These are phyloP conservation scores for Laupala kohalensis DNA, from an alignment of 1,140 invertebrate species.

Conservation along the genomic window DNA sequence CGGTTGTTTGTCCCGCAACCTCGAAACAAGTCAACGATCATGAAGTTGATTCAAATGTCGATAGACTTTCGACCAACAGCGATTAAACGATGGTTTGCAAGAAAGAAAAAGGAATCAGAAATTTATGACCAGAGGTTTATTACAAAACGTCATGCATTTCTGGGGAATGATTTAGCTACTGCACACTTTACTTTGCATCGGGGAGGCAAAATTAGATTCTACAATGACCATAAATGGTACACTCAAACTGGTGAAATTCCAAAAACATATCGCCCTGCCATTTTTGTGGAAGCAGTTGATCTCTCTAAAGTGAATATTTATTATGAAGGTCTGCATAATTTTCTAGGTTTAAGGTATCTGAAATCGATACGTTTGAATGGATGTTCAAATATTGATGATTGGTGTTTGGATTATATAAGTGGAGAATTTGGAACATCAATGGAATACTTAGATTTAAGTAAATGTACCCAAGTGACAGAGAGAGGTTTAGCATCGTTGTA, in stretches of 20 bases:
- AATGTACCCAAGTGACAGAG: slow-evolving; percentile 48
- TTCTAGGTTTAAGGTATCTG: slow-evolving; percentile 41
- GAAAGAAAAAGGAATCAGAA: slow-evolving; percentile 24
- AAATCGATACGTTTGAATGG: slow-evolving; percentile 49
- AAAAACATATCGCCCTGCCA: slow-evolving; percentile 18
- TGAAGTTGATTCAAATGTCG: slow-evolving; percentile 26
- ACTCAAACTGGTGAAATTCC: slow-evolving; percentile 37
- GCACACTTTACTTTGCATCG: slow-evolving; percentile 55
- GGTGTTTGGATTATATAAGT: slow-evolving; percentile 52
- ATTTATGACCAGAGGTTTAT: slow-evolving; percentile 30
- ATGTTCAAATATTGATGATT: slow-evolving; percentile 56
- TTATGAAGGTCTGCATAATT: slow-evolving; percentile 55
- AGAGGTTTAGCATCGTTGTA: slow-evolving; percentile 16
- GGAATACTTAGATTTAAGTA: slow-evolving; percentile 58
- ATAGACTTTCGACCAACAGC: slow-evolving; percentile 29
- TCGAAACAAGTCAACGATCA: too few species aligned
- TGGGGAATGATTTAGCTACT: slow-evolving; percentile 56
- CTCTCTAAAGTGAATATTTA: slow-evolving; percentile 41
- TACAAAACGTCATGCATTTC: slow-evolving; percentile 29
- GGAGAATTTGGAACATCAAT: slow-evolving; percentile 39
- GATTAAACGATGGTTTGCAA: slow-evolving; percentile 30
- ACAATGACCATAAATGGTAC: slow-evolving; percentile 30
- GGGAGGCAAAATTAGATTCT: slow-evolving; percentile 56
- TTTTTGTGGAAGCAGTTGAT: slow-evolving; percentile 52
- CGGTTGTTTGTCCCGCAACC: too few species aligned